A percentile compares a stretch with the other conserved stretches of the same genome.
phyloP scores from a whole-genome alignment of 2,113 vertebrate genomes.

The Hylia prasina region DNA sequence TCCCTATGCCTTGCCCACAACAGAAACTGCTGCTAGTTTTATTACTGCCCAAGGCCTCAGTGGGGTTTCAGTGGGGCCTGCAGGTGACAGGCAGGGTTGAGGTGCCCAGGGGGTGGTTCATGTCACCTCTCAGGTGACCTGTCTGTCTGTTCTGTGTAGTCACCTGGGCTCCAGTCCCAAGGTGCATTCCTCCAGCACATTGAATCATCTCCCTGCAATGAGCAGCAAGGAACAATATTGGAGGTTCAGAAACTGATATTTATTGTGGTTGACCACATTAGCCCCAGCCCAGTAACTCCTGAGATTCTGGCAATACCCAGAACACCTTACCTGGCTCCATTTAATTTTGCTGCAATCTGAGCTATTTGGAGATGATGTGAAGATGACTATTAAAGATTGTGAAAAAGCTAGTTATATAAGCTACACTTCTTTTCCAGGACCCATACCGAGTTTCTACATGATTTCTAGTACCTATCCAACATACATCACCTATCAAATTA shows the following conservation, averaged over 20 bases:
- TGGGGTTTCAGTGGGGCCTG: accelerated
- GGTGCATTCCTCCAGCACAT: accelerated
- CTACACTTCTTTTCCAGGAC: neutral
- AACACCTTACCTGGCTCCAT: neutral
- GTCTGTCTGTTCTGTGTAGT: neutral
- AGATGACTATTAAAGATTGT: neutral
- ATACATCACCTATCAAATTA: neutral
- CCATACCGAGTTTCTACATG: neutral
- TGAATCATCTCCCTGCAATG: neutral
- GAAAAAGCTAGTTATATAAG: neutral
- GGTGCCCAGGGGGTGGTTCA: neutral
- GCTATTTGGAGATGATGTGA: neutral
- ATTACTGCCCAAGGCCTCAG: neutral
- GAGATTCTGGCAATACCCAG: neutral
- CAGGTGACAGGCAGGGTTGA: neutral
- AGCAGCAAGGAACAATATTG: neutral
- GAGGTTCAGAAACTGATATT: neutral
- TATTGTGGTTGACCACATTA: neutral
- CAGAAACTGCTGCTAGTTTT: neutral
- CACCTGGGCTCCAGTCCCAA: neutral
- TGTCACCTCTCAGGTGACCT: neutral
- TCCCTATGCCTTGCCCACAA: neutral
- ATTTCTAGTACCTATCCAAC: neutral
- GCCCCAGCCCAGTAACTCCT: neutral
- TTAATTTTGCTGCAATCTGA: neutral